Percentiles rank a stretch among this genome's conserved stretches.
These are phyloP conservation scores for Folsomia candida DNA, from an alignment of 2,888 invertebrate genomes.

Conservation along the genomic window DNA sequence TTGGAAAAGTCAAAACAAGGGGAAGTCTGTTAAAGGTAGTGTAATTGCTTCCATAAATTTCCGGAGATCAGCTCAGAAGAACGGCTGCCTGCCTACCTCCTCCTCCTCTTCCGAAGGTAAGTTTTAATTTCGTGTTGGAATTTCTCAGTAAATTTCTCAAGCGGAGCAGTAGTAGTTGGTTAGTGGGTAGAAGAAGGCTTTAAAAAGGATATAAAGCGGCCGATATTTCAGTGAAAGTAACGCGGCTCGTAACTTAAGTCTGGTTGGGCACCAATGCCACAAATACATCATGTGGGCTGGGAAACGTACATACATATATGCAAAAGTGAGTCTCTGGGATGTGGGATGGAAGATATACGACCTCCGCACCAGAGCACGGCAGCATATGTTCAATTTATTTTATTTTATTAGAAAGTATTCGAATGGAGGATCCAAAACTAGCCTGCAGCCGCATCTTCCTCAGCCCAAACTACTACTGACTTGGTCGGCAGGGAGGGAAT, in stretches of 20 bases:
- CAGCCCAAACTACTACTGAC: too few species aligned
- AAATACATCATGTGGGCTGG: slow-evolving; percentile 1
- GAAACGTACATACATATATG: neutral
- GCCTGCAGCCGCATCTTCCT: too few species aligned
- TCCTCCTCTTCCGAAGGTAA: neutral
- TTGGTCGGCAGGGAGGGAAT: too few species aligned
- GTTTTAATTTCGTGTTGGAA: slow-evolving; percentile 6
- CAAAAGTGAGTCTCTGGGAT: neutral
- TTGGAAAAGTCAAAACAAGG: neutral
- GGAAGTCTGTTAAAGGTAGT: neutral
- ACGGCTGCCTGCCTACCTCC: neutral
- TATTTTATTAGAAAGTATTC: neutral
- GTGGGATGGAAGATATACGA: neutral
- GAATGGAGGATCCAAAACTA: too few species aligned
- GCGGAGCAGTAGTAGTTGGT: neutral
- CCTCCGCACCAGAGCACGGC: neutral
- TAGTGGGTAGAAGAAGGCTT: neutral
- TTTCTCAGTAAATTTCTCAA: neutral
- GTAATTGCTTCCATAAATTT: slow-evolving; percentile 2
- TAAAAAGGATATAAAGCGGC: neutral
- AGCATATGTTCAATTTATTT: slow-evolving; percentile 7
- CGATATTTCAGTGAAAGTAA: slow-evolving; percentile 5
- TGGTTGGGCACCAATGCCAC: neutral
- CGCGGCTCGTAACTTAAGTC: neutral
- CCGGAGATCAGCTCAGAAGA: neutral